phyloP scores from a whole-genome alignment of 37 sponge, comb jelly and placozoan species.

The Beroe forskalii region DNA sequence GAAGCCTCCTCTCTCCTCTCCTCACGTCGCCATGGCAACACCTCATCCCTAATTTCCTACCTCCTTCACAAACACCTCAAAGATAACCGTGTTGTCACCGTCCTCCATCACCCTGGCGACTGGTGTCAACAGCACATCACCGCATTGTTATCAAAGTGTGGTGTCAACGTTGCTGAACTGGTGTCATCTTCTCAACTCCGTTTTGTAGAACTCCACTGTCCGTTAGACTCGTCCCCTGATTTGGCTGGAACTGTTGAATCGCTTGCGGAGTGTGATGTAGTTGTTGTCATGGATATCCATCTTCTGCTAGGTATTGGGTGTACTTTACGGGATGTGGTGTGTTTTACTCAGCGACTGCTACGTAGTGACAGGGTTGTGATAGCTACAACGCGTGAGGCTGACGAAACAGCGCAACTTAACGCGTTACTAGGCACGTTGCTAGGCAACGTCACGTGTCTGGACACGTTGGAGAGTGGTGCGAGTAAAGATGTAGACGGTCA shows the following conservation, averaged over 20 bases:
- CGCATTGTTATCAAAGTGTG: conserved; percentile 16
- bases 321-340: not conserved
- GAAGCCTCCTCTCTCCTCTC: not conserved
- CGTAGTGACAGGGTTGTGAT: not conserved
- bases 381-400: conserved; percentile 22
- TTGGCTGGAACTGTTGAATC: not conserved
- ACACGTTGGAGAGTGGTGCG: conserved; percentile 25
- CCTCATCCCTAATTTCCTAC: not conserved
- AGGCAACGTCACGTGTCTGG: not conserved
- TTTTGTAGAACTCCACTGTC: not conserved
- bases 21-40: not conserved
- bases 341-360: not conserved
- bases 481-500: conserved; percentile 59
- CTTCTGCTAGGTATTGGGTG: conserved; percentile 4
- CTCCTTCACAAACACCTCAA: conserved; percentile 8
- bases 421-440: conserved; percentile 24
- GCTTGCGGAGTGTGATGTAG: conserved; percentile 11
- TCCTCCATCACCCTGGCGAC: not conserved
- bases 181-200: not conserved
- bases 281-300: conserved; percentile 1
- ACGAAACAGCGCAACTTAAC: conserved; percentile 26
- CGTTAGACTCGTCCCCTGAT: not conserved
- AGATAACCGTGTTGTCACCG: not conserved
- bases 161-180: not conserved
- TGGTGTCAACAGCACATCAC: not conserved